phyloP scores from a whole-genome alignment of 2,888 invertebrate genomes.

The Zygogramma bicolorata region DNA sequence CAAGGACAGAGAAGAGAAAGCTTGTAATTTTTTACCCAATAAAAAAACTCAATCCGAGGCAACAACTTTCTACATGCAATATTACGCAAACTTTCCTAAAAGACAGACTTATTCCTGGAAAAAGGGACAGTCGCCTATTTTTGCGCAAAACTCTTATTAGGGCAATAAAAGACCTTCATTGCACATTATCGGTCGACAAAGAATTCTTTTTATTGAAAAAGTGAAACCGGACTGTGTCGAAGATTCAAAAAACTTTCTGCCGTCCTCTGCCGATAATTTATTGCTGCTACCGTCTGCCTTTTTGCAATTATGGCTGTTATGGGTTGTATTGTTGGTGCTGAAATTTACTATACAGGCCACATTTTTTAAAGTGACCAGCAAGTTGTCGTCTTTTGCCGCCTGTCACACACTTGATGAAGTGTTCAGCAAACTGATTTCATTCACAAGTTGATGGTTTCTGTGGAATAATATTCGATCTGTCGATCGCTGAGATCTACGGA shows the following conservation, averaged over 20 bases:
- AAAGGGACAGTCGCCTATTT: constrained; percentile 36
- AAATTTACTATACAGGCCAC: constrained; percentile 39
- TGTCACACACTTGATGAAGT: constrained; percentile 33
- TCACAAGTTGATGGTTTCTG: constrained; percentile 8
- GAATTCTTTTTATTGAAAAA: constrained; percentile 43
- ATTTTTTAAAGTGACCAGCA: constrained; percentile 43
- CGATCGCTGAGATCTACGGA: not conserved
- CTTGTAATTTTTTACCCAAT: constrained; percentile 11
- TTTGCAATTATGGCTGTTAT: constrained; percentile 49
- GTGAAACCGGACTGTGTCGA: constrained; percentile 40
- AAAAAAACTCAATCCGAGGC: constrained; percentile 22
- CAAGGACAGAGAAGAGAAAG: not conserved
- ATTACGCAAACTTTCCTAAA: constrained; percentile 24
- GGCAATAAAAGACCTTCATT: constrained; percentile 47
- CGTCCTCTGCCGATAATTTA: constrained; percentile 39
- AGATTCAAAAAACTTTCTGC: constrained; percentile 36
- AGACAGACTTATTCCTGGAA: constrained; percentile 34
- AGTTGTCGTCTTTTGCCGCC: constrained; percentile 29
- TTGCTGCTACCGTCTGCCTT: constrained; percentile 50
- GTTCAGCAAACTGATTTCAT: constrained; percentile 31
- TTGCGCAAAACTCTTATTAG: constrained; percentile 47
- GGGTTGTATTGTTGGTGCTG: constrained; percentile 45
- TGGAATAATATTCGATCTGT: not conserved
- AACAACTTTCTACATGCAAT: constrained; percentile 18
- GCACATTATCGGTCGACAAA: constrained; percentile 41